Conservation (phyloP, 2,888 invertebrate species). For the Empis stercorea region DNA sequence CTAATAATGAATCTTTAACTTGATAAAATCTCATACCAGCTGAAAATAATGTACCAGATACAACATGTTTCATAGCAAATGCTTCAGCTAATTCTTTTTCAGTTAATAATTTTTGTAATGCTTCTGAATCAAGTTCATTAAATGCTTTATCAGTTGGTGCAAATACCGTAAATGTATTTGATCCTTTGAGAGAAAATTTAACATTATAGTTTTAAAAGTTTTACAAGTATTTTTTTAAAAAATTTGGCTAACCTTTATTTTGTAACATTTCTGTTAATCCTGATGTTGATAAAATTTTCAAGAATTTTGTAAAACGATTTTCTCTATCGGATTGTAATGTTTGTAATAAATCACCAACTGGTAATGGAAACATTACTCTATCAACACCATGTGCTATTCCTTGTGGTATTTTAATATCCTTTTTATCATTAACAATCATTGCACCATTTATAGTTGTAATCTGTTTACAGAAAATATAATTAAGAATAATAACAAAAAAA, state of each 20-base stretch:
- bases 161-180: constrained; percentile 73
- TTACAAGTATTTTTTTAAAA: too few relatives aligned
- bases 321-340: constrained; percentile 76
- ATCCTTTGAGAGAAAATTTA: constrained; percentile 42
- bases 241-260: constrained; percentile 28
- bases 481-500: constrained; percentile 3
- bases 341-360: constrained; percentile 74
- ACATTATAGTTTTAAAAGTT: too few relatives aligned
- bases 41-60: constrained; percentile 67
- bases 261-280: constrained; percentile 55
- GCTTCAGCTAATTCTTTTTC: constrained; percentile 54
- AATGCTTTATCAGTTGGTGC: constrained; percentile 76
- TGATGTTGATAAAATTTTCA: constrained; percentile 63
- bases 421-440: constrained; percentile 64
- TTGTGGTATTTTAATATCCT: constrained; percentile 73
- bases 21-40: constrained; percentile 82
- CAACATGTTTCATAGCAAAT: constrained; percentile 61
- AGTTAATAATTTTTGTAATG: constrained; percentile 47
- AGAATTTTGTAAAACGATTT: constrained; percentile 62
- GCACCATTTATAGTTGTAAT: constrained; percentile 79
- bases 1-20: constrained; percentile 63
- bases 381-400: constrained; percentile 76
- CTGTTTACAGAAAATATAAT: too few relatives aligned
- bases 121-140: constrained; percentile 47
- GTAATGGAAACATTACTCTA: constrained; percentile 78